Conservation (phyloP, 2,113 vertebrate genomes). For the Carassius gibelio region DNA sequence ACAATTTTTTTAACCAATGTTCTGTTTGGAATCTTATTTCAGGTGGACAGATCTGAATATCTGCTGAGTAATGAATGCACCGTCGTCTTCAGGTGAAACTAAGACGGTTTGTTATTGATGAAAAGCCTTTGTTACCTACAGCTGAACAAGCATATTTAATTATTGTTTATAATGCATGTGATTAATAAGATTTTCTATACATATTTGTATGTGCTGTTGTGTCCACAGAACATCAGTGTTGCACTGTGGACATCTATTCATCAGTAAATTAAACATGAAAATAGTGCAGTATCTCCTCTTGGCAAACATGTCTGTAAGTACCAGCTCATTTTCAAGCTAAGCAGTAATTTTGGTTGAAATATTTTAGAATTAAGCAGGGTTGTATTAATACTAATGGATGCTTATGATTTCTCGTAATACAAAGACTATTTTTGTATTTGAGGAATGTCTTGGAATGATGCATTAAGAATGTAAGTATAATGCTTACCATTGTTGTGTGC, state of each 20-base stretch:
- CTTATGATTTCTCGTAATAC: no score
- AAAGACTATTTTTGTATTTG: not conserved
- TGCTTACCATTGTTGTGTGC: not conserved
- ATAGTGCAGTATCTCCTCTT: not conserved
- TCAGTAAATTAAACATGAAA: not conserved
- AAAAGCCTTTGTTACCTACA: no score
- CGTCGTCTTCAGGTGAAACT: not conserved
- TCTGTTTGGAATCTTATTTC: not conserved
- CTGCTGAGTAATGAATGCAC: not conserved
- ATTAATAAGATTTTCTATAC: not conserved
- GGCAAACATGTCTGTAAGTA: constrained; percentile 14
- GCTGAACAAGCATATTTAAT: no score
- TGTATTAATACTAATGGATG: not conserved
- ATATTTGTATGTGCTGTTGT: not conserved
- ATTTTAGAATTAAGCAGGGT: not conserved
- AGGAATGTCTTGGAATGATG: not conserved
- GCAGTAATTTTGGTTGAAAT: not conserved
- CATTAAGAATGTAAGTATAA: not conserved
- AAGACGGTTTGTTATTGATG: not conserved
- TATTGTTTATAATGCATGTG: no score
- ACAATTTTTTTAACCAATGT: not conserved
- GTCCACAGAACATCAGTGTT: constrained; percentile 6
- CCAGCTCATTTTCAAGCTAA: not conserved
- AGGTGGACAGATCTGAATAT: not conserved
- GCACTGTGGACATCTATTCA: not conserved